Evolutionary conservation across 2,113 vertebrate species (phyloP), one percentile per base, ranked within the genome.

Genomic region (Chloropsis cyanopogon): DNA sequence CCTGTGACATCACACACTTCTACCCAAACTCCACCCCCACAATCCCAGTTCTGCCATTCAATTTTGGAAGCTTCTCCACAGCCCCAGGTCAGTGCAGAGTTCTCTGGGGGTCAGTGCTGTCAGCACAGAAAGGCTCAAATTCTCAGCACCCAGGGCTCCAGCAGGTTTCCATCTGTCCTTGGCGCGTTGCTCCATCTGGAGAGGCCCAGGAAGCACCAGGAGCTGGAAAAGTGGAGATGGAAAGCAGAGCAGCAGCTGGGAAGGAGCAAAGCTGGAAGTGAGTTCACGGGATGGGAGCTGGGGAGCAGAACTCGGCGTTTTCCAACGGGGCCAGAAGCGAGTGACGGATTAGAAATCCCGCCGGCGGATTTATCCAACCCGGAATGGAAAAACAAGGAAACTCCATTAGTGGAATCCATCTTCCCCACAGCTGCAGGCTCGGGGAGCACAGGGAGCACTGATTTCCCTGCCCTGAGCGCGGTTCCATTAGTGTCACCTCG

Each of bases 221-320:
- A 81, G 29, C 17, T 0, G 2, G 17, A 17, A 4, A 28, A 70
- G 21, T 1, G 3, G 12, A 2, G 31, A 35, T 29, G 41, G 11
- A 66, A 63, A 49, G 23, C 47, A 12, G 10, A 56, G 28, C 37
- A 60, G n/a, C 9, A 26, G 12, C 78, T 80, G 41, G 84, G 46
- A 77, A 10, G 26, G 29, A 39, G 31, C 37, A 16, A 41, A 68
- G 8, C n/a, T 33, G 72, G 39, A 28, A 73, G 39, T 0, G 65
- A 61, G 13, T 60, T 87, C 78, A 91, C 86, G 92, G 68, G 33
- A 2, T 7, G 46, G 59, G 68, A 88, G 37, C 59, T 3, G 16
- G 61, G 52, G 56, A 94, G 47, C 21, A 47, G 15, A 76, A 61
- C 53, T 64, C 1, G 0, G 12, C 10, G 0, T 50, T 92, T 64